phyloP scores from a whole-genome alignment of 1,140 invertebrate genomes.

The Meloidogyne exigua region DNA sequence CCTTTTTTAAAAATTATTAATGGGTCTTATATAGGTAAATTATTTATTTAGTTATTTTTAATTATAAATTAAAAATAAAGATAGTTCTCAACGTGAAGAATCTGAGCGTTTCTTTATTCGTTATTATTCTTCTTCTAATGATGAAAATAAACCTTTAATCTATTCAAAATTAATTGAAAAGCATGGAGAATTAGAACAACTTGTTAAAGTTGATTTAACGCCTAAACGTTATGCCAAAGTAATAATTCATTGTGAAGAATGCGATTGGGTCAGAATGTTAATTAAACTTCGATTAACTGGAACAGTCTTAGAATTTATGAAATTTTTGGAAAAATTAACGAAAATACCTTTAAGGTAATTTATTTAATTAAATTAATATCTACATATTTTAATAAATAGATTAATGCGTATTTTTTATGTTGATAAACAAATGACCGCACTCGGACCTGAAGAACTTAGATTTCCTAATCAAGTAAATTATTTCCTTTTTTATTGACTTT shows the following conservation, averaged over 20 bases:
- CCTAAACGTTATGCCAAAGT: conserved; percentile 30
- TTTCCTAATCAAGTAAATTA: conserved; percentile 24
- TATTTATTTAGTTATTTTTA: not conserved
- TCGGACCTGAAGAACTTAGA: conserved; percentile 32
- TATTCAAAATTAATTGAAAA: conserved; percentile 24
- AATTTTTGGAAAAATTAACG: conserved; percentile 21
- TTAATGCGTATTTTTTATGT: conserved; percentile 27
- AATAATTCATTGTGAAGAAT: conserved; percentile 32
- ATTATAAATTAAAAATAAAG: conserved; percentile 1
- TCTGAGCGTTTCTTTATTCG: conserved; percentile 39
- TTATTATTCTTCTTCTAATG: conserved; percentile 15
- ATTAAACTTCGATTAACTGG: conserved; percentile 21
- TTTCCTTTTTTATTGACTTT: too few relatives aligned
- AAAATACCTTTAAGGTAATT: conserved; percentile 25
- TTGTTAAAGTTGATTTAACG: conserved; percentile 36
- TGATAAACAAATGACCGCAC: conserved; percentile 6
- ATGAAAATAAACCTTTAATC: conserved; percentile 21
- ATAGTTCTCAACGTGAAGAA: conserved; percentile 22
- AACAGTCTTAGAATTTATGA: conserved; percentile 33
- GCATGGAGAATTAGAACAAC: conserved; percentile 36
- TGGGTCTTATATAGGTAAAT: conserved; percentile 27
- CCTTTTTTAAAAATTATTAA: conserved; percentile 35
- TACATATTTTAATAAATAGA: conserved; percentile 1
- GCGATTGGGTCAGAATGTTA: conserved; percentile 13
- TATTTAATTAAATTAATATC: not conserved